Evolutionary conservation across 2,113 vertebrate species (phyloP).

Genomic region (Cyanistes caeruleus): DNA sequence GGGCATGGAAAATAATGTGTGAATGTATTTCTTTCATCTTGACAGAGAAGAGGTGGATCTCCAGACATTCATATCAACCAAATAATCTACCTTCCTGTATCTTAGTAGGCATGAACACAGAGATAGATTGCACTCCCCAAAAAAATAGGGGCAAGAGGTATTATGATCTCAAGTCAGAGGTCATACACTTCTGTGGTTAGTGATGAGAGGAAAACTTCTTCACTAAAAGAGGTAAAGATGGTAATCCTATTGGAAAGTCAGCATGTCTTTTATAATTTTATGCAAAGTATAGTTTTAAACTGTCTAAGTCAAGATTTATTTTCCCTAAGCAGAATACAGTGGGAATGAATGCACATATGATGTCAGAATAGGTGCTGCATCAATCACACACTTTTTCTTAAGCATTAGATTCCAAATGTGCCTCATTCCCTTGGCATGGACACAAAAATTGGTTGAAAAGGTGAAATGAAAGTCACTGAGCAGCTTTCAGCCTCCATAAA

Average conservation of each 20-base stretch:
- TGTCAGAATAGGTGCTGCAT: background rate
- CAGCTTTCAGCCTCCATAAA: background rate
- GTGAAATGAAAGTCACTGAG: background rate
- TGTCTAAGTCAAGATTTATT: background rate
- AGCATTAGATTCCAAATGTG: background rate
- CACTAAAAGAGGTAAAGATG: background rate
- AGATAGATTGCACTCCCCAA: background rate
- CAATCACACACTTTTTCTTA: background rate
- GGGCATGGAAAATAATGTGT: background rate
- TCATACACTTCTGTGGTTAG: background rate
- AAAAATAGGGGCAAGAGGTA: background rate
- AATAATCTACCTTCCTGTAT: background rate
- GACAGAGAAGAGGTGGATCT: background rate
- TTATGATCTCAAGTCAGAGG: background rate
- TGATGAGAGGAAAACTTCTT: background rate
- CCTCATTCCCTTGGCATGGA: background rate
- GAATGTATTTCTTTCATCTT: background rate
- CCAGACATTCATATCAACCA: background rate
- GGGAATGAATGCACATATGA: background rate
- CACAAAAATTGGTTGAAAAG: background rate
- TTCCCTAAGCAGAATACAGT: background rate
- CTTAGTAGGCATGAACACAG: background rate
- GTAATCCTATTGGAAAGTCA: background rate
- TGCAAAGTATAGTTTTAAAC: background rate
- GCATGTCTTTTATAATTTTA: background rate